A percentile compares a stretch with the other conserved stretches of the same genome.
phyloP scores from a whole-genome alignment of 2,888 invertebrate species.

The Eulithis prunata region DNA sequence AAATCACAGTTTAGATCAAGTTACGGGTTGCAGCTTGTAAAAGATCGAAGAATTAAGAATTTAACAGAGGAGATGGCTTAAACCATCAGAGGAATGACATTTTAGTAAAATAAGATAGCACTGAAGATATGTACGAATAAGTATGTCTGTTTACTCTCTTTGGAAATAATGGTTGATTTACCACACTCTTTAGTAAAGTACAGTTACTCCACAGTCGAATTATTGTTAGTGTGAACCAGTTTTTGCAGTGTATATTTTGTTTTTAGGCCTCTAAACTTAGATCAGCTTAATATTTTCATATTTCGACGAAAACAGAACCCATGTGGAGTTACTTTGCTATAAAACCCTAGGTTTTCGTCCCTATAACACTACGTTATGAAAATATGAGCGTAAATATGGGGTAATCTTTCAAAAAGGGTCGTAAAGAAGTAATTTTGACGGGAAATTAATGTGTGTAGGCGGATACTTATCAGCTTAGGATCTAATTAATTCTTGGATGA shows the following conservation, averaged over 20 bases:
- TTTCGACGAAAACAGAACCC: background rate
- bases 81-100: too few relatives aligned
- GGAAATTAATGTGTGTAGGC: conserved; percentile 46
- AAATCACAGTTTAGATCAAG: too few relatives aligned
- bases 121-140: too few relatives aligned
- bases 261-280: background rate
- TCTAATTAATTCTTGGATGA: conserved; percentile 2
- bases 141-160: too few relatives aligned
- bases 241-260: background rate
- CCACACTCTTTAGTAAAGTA: too few relatives aligned
- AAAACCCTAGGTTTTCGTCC: conserved; percentile 1
- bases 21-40: too few relatives aligned
- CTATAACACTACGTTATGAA: conserved; percentile 3
- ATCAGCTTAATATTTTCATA: background rate
- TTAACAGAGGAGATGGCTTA: too few relatives aligned
- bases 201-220: too few relatives aligned
- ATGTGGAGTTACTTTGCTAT: background rate
- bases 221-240: too few relatives aligned
- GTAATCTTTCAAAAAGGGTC: conserved; percentile 32
- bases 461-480: conserved; percentile 32
- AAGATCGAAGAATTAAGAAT: too few relatives aligned
- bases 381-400: conserved; percentile 25
- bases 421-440: conserved; percentile 46
- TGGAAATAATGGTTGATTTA: too few relatives aligned
- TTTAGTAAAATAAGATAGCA: too few relatives aligned